phyloP scores from a whole-genome alignment of 2,888 invertebrate genomes.

The Magallana nippona region DNA sequence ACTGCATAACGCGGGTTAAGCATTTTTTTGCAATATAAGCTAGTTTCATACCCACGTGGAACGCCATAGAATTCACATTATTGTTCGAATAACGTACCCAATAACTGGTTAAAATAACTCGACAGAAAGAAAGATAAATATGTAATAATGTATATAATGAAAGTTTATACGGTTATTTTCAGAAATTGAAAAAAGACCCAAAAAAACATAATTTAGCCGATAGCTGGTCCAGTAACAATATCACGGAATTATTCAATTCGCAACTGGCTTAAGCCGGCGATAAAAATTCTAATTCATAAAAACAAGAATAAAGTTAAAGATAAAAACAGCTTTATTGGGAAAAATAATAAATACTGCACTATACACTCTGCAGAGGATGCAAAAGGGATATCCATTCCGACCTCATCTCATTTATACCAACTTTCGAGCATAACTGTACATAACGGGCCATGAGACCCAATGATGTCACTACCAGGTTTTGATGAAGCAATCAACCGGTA shows the following conservation, averaged over 20 bases:
- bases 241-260: too few species aligned
- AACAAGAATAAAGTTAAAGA: background rate
- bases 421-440: conserved; percentile 47
- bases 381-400: conserved; percentile 65
- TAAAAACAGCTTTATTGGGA: conserved; percentile 53
- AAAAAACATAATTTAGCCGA: background rate
- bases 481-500: conserved; percentile 62
- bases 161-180: too few species aligned
- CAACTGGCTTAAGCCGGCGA: background rate
- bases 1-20: too few species aligned
- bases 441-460: conserved; percentile 43
- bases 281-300: background rate
- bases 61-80: too few species aligned
- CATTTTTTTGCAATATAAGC: too few species aligned
- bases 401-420: conserved; percentile 60
- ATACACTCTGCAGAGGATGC: conserved; percentile 58
- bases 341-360: conserved; percentile 65
- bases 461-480: conserved; percentile 53
- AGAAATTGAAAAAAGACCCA: too few species aligned
- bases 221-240: background rate
- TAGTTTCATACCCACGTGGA: too few species aligned
- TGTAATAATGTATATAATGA: too few species aligned
- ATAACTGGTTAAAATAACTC: too few species aligned
- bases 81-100: too few species aligned
- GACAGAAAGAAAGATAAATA: too few species aligned